phyloP scores from a whole-genome alignment of 2,888 invertebrate species.

The Galerucella nymphaeae region DNA sequence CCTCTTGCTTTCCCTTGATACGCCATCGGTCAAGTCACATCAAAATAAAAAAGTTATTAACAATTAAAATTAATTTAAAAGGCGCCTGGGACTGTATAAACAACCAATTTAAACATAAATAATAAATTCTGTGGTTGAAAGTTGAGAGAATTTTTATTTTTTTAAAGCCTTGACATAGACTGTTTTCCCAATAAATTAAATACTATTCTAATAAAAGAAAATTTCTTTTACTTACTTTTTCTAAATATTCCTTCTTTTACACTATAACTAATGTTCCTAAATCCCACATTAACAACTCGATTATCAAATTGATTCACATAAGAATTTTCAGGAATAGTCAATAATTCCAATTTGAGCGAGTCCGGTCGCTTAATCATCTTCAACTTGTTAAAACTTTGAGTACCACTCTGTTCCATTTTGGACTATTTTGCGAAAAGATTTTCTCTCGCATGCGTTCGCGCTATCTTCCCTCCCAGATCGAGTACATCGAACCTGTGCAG shows the following conservation, averaged over 20 bases:
- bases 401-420: conserved; percentile 39
- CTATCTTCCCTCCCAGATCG: conserved; percentile 1
- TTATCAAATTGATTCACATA: conserved; percentile 49
- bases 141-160: no score
- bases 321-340: conserved; percentile 57
- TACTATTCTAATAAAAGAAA: no score
- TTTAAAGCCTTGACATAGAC: background rate
- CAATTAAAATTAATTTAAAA: no score
- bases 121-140: no score
- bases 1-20: no score
- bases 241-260: conserved; percentile 68
- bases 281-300: conserved; percentile 71
- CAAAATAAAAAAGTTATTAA: no score
- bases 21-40: no score
- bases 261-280: conserved; percentile 74
- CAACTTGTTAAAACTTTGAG: conserved; percentile 32
- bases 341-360: conserved; percentile 58
- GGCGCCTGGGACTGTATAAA: no score
- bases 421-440: background rate
- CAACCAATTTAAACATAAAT: no score
- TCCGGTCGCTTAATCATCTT: conserved; percentile 54
- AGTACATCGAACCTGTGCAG: conserved; percentile 7
- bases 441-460: background rate
- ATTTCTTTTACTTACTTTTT: conserved; percentile 21
- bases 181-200: no score